phyloP scores from a whole-genome alignment of 30 jellyfish, hydroid and myxozoan genomes.

The Aurelia aurita region DNA sequence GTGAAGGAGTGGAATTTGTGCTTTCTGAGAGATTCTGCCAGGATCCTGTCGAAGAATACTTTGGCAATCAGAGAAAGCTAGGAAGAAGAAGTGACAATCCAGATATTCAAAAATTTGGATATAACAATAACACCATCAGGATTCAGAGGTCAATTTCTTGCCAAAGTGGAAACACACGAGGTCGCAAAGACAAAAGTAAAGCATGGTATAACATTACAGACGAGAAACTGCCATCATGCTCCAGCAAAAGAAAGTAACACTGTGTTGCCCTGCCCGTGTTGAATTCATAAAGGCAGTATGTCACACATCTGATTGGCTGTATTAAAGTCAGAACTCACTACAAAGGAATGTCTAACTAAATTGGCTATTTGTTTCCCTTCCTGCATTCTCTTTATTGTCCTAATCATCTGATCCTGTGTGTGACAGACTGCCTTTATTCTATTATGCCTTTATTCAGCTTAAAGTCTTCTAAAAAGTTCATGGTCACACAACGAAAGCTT shows the following conservation, averaged over 20 bases:
- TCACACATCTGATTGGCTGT: no score
- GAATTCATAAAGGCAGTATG: no score
- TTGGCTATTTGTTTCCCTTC: no score
- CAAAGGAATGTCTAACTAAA: no score
- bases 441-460: no score
- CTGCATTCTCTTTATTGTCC: no score
- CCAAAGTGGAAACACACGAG: background rate
- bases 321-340: no score
- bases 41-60: slow-evolving; percentile 50
- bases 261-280: no score
- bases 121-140: slow-evolving; percentile 23
- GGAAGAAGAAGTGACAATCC: slow-evolving; percentile 67
- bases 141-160: background rate
- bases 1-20: slow-evolving; percentile 34
- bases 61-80: slow-evolving; percentile 36
- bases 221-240: background rate
- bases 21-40: slow-evolving; percentile 33
- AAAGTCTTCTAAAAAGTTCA: no score
- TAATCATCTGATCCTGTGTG: no score
- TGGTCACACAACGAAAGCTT: no score
- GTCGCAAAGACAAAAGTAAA: background rate
- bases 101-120: slow-evolving; percentile 18
- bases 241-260: background rate
- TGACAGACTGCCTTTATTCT: no score
- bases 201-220: background rate